phyloP scores from a whole-genome alignment of 2,113 vertebrate species.

The Dipodomys stephensi region DNA sequence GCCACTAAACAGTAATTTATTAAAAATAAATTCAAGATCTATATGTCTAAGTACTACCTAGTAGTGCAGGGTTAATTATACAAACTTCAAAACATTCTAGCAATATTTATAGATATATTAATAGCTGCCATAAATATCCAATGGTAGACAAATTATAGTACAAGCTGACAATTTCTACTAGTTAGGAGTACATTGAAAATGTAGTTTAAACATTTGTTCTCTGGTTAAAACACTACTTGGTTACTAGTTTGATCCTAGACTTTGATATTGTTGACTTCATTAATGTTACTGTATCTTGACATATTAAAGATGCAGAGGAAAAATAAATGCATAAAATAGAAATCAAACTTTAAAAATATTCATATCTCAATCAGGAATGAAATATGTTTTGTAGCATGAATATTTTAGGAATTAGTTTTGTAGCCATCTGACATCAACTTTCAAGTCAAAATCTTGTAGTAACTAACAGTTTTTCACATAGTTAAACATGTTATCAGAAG shows the following conservation, averaged over 20 bases:
- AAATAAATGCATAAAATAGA: slow-evolving; percentile 55
- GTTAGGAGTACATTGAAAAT: slow-evolving; percentile 47
- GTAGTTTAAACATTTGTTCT: slow-evolving; percentile 57
- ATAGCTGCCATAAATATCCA: slow-evolving; percentile 71
- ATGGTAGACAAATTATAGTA: slow-evolving; percentile 48
- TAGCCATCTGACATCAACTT: slow-evolving; percentile 32
- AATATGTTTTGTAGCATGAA: slow-evolving; percentile 51
- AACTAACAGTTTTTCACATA: slow-evolving; percentile 53
- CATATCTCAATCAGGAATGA: slow-evolving; percentile 71
- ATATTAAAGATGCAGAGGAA: slow-evolving; percentile 60
- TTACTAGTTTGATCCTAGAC: slow-evolving; percentile 68
- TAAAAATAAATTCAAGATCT: slow-evolving; percentile 80
- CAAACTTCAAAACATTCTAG: slow-evolving; percentile 74
- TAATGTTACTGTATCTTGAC: slow-evolving; percentile 39
- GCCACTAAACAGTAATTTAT: slow-evolving; percentile 71
- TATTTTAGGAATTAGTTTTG: slow-evolving; percentile 42
- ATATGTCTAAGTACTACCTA: slow-evolving; percentile 69
- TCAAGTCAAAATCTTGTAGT: slow-evolving; percentile 37
- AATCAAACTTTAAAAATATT: slow-evolving; percentile 51
- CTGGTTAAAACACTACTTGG: slow-evolving; percentile 67
- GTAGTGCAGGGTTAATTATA: slow-evolving; percentile 78
- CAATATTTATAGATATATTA: slow-evolving; percentile 71
- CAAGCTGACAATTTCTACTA: slow-evolving; percentile 64
- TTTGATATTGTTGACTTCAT: slow-evolving; percentile 68
- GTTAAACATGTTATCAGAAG: slow-evolving; percentile 18